phyloP scores from a whole-genome alignment of 2,113 vertebrate species.

The Accipiter virgatus region DNA sequence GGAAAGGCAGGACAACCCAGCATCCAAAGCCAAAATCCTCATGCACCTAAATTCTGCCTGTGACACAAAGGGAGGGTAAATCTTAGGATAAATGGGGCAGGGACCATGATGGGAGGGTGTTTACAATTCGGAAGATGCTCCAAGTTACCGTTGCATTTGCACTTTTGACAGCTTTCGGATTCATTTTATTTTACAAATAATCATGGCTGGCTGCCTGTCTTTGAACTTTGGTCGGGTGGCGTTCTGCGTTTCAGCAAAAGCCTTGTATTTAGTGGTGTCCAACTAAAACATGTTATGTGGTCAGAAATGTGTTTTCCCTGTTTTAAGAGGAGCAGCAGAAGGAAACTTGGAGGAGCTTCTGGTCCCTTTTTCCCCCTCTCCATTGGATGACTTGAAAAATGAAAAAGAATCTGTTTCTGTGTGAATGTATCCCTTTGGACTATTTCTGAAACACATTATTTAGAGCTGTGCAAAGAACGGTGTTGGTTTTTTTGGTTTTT shows the following conservation, averaged over 20 bases:
- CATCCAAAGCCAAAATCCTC: background rate
- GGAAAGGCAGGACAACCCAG: background rate
- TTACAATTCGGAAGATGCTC: background rate
- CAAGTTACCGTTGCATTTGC: background rate
- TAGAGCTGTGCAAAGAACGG: background rate
- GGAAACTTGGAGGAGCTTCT: slow-evolving; percentile 63
- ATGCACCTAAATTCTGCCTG: background rate
- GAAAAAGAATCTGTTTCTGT: slow-evolving; percentile 30
- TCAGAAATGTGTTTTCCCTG: slow-evolving; percentile 59
- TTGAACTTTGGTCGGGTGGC: background rate
- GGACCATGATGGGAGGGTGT: background rate
- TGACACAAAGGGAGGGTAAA: background rate
- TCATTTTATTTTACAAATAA: slow-evolving; percentile 47
- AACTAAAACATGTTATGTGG: slow-evolving; percentile 71
- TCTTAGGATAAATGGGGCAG: background rate
- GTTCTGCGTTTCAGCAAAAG: slow-evolving; percentile 34
- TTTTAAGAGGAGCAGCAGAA: slow-evolving; percentile 44
- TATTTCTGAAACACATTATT: slow-evolving; percentile 37
- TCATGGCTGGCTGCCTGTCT: background rate
- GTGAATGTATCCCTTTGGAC: background rate
- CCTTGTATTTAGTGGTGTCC: slow-evolving; percentile 31
- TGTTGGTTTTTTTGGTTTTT: background rate
- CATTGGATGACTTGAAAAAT: slow-evolving; percentile 16
- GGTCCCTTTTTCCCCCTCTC: background rate
- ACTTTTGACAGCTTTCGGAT: background rate